phyloP scores from a whole-genome alignment of 2,888 invertebrate genomes.

The Nephrotoma flavescens region DNA sequence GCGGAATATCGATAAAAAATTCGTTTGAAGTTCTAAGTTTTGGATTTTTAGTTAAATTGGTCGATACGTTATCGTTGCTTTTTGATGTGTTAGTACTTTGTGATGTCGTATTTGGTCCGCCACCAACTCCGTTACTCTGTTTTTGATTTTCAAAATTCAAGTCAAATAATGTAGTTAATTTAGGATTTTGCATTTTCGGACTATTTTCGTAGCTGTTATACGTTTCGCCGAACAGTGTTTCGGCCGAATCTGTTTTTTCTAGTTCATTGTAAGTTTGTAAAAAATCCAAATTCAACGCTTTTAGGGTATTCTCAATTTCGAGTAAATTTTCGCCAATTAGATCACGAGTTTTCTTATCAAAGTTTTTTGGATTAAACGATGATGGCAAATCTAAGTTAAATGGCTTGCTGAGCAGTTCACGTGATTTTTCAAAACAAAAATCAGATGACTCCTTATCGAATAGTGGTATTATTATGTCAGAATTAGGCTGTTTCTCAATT shows the following conservation, averaged over 20 bases:
- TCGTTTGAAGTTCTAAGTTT: not conserved
- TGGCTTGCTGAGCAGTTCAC: slow-evolving; percentile 49
- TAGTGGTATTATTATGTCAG: slow-evolving; percentile 41
- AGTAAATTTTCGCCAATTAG: slow-evolving; percentile 29
- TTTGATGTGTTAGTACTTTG: not conserved
- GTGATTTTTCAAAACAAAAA: slow-evolving; percentile 56
- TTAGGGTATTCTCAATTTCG: slow-evolving; percentile 32
- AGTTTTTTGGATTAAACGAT: slow-evolving; percentile 7
- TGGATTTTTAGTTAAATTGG: not conserved
- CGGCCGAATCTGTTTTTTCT: slow-evolving; percentile 33
- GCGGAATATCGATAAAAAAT: slow-evolving; percentile 2
- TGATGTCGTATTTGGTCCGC: not conserved
- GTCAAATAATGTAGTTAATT: not conserved
- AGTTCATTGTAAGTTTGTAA: slow-evolving; percentile 32
- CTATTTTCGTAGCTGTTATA: slow-evolving; percentile 8
- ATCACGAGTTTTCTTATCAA: slow-evolving; percentile 20
- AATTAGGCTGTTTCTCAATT: slow-evolving; percentile 32
- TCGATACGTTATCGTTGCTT: not conserved
- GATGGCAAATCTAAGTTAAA: slow-evolving; percentile 22
- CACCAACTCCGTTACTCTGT: not conserved
- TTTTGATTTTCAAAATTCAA: not conserved
- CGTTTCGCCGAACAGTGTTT: slow-evolving; percentile 24
- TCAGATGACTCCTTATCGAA: slow-evolving; percentile 62
- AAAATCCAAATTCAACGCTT: slow-evolving; percentile 31
- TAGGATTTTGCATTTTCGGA: slow-evolving; percentile 4